Evolutionary conservation across 2,113 vertebrate species (phyloP), one percentile per base, ranked within the genome.

Genomic region (Hippocampus comes): DNA sequence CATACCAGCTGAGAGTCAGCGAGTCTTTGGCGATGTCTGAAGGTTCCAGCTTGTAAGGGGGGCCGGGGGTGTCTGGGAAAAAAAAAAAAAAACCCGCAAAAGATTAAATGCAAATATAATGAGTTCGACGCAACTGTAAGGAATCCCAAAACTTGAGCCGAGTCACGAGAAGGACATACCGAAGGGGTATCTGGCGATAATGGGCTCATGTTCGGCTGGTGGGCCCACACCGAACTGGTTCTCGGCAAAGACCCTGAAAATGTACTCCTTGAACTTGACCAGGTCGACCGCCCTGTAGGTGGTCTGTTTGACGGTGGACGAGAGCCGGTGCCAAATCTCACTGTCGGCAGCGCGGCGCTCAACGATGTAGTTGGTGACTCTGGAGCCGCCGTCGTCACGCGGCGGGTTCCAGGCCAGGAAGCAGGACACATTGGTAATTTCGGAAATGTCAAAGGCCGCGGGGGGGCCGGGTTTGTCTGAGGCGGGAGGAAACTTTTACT

Each of bases 401-500:
- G 97, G 97, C 71, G 97, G 97, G 87, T 99, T 99, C 97, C 97
- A 99, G 1, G 97, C 95, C 68, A 99, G 90, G 86, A 96, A 89
- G 77, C 96, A 98, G 18, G 96, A 93, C 75, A 96, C 94, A 0
- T 93, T 99, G 77, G 96, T 99, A 80, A 99, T 95, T 63, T 99
- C 96, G 49, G 96, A 95, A 73, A 99, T 96, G 86, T 99, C 97
- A 74, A 99, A 98, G 41, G 95, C 97, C 78, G 97, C 97, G 7
- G 97, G 97, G 68, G 96, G 94, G 20, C 96, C 97, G 1, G 97
- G 97, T 77, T 98, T 99, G 91, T 99, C 97, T 99, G 89, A 5
- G 80, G 49, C 72, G 27, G 38, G 8, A 11, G 49, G 34, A 63
- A 17, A 48, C 15, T 27, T 18, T 18, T 9, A 66, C 7, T n/a